Evolutionary conservation across 1,140 invertebrate genomes (phyloP), one percentile per base, ranked within the genome.

Genomic region (Proctacanthus coquilletti): DNA sequence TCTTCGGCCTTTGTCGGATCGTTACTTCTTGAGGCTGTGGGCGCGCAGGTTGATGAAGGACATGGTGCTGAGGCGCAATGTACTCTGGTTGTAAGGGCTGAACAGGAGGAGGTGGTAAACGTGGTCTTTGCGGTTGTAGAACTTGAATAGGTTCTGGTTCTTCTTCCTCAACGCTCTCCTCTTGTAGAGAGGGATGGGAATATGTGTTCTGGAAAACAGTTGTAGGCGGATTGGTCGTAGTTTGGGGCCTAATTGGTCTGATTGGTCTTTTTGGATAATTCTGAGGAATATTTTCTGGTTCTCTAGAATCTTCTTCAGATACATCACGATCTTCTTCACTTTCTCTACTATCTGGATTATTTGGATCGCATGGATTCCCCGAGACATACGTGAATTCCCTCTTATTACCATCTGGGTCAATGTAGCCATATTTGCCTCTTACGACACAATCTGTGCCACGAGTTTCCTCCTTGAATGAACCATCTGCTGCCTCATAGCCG

Each of bases 381-480:
- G 82, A 85, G 2, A 85, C 82, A 54, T 91, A 91, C 2, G 79
- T 83, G 55, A 88, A 87, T 51, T 88, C 81, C 40, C 84, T 60
- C 49, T 85, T 83, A 54, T 86, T 84, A 38, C 86, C 85, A 47
- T 86, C 80, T 2, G 84, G 83, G 53, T 88, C 85, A 13, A 88
- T 68, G 61, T 89, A 91, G 8, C 40, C 40, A 54, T 88, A 89
- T 56, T 87, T 87, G 4, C 85, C 85, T 37, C 82, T 66, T 1
- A 88, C 84, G 0, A 86, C 80, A 51, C 84, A 88, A 56, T 88
- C 83, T 1, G 78, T 82, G 14, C 83, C 83, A 40, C 83, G 60
- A 2, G 81, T 84, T 58, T 91, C 84, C 53, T 87, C 83, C 49
- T 88, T 88, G 68, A 88, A 86, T 13, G 79, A 82, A n/a, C 84